Percentiles rank a stretch among this genome's conserved stretches.
Evolutionary conservation across 2,797 vertebrate species (phyloP).

Genomic region (Helicolenus hilgendorfi): DNA sequence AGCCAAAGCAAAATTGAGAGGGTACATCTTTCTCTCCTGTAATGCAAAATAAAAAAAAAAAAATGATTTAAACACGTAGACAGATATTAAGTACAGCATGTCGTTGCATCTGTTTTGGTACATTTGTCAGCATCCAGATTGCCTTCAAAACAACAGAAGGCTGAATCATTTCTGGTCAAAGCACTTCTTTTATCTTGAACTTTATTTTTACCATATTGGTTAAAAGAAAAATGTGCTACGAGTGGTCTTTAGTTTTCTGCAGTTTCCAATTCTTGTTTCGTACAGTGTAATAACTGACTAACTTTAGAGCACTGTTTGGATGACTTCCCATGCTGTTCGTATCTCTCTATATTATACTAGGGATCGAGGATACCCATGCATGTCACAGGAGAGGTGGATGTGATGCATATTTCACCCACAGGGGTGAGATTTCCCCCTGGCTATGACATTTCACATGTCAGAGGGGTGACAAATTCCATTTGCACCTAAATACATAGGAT

Average conservation of each 20-base stretch:
- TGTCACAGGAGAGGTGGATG: background rate
- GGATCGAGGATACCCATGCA: background rate
- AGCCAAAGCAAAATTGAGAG: background rate
- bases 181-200: background rate
- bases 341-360: no score
- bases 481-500: background rate
- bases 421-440: background rate
- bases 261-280: background rate
- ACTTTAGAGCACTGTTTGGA: background rate
- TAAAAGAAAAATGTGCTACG: background rate
- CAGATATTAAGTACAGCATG: background rate
- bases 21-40: background rate
- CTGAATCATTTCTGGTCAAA: background rate
- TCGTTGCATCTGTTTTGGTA: background rate
- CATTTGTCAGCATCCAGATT: background rate
- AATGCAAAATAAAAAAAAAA: background rate
- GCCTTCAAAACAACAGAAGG: background rate
- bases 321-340: background rate
- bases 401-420: background rate
- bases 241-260: background rate
- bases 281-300: background rate
- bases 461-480: slow-evolving; percentile 23
- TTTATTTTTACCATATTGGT: background rate
- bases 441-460: slow-evolving; percentile 17
- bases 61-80: background rate